phyloP scores from a whole-genome alignment of 1,140 invertebrate genomes.

The Macrosteles quadrilineatus region DNA sequence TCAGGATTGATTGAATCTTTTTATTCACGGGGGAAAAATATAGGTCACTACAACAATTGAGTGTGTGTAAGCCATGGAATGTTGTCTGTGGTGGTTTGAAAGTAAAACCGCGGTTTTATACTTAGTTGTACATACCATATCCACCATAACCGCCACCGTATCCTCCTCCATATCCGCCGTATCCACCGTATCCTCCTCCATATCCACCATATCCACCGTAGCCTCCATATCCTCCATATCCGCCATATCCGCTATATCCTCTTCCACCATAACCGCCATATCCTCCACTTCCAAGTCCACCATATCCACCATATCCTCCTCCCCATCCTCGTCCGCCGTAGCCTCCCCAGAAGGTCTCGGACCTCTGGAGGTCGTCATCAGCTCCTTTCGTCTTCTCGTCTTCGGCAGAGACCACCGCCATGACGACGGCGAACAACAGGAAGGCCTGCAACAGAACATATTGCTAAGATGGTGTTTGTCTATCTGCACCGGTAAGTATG shows the following conservation, averaged over 20 bases:
- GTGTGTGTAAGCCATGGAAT: too few relatives aligned
- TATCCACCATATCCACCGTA: constrained; percentile 10
- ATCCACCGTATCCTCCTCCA: constrained; percentile 13
- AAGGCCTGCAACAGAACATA: background rate
- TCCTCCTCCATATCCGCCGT: constrained; percentile 6
- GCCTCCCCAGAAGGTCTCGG: constrained; percentile 5
- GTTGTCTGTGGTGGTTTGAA: too few relatives aligned
- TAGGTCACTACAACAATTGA: too few relatives aligned
- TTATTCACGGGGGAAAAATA: too few relatives aligned
- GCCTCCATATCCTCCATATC: constrained; percentile 6
- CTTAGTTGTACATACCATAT: too few relatives aligned
- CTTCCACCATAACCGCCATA: background rate
- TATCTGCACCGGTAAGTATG: too few relatives aligned
- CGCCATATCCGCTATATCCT: constrained; percentile 1
- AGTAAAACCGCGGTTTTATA: too few relatives aligned
- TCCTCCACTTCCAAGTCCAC: background rate
- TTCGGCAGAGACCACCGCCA: background rate
- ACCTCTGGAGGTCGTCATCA: constrained; percentile 15
- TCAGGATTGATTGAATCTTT: too few relatives aligned
- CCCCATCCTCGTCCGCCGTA: background rate
- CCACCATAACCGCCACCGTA: constrained; percentile 1
- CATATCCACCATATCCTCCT: background rate
- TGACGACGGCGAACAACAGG: background rate
- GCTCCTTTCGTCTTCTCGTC: background rate
- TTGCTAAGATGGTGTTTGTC: too few relatives aligned